Percentiles rank a stretch among this genome's conserved stretches.
Conservation (phyloP, 2,113 vertebrate genomes). For the Sylvilagus bachmani region DNA sequence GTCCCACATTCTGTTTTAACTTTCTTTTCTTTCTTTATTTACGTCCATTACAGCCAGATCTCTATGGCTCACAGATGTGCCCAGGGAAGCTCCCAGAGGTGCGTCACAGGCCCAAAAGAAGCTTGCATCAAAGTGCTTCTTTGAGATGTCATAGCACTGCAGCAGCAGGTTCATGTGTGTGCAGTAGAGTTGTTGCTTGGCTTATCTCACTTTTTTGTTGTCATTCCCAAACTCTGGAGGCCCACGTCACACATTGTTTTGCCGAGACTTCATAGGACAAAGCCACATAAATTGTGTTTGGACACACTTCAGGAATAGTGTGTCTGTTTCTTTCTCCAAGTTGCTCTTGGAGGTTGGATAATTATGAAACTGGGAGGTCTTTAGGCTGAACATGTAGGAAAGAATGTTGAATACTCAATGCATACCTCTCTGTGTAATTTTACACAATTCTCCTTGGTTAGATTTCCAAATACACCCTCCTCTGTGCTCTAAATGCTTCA, state of each 20-base stretch:
- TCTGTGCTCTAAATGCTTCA: slow-evolving; percentile 69
- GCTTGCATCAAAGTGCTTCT: slow-evolving; percentile 91
- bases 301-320: slow-evolving; percentile 69
- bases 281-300: slow-evolving; percentile 72
- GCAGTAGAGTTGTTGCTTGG: slow-evolving; percentile 92
- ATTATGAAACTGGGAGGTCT: slow-evolving; percentile 78
- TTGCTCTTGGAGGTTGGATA: slow-evolving; percentile 72
- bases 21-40: slow-evolving; percentile 95
- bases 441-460: slow-evolving; percentile 61
- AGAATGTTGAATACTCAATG: slow-evolving; percentile 83
- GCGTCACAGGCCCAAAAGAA: slow-evolving; percentile 92
- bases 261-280: slow-evolving; percentile 84
- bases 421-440: slow-evolving; percentile 58
- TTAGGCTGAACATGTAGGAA: slow-evolving; percentile 79
- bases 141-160: slow-evolving; percentile 92
- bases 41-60: slow-evolving; percentile 93
- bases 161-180: slow-evolving; percentile 91
- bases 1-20: slow-evolving; percentile 93
- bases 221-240: slow-evolving; percentile 87
- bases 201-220: slow-evolving; percentile 89
- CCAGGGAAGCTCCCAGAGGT: slow-evolving; percentile 93
- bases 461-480: slow-evolving; percentile 70
- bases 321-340: slow-evolving; percentile 70
- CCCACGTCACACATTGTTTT: slow-evolving; percentile 89
- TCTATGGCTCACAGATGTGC: slow-evolving; percentile 94